Evolutionary conservation across 2,888 invertebrate species (phyloP), one percentile per base, ranked within the genome.

Genomic region (Drosophila greeni): DNA sequence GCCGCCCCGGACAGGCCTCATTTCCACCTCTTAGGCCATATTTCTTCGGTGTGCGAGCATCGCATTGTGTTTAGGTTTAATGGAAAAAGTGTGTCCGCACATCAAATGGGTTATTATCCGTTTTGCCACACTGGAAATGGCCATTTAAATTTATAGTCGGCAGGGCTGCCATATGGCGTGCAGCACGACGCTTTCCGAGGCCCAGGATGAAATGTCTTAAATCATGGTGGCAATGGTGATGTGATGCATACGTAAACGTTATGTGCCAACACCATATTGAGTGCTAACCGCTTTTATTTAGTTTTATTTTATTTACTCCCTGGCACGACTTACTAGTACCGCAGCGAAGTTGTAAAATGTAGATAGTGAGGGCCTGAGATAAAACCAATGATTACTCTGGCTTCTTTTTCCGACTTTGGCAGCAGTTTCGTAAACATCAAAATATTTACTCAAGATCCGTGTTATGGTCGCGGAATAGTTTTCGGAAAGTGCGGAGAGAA

Each of bases 61-160:
- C 43, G 54, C 47, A 66, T 66, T 66, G 70, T 70, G 34, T 61
- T 58, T n/a, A 34, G 43, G 23, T 55, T 67, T 26, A 61, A 70
- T 68, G 47, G 61, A 52, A 49, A 55, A 48, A 59, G 54, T 62
- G 37, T 47, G 64, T 68, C 55, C 54, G 51, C 12, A 40, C 20
- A 20, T 39, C 49, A 70, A 68, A 71, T 62, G 48, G 59, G 66
- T 47, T 68, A 66, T 68, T 68, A 68, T 51, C 58, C 68, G 37
- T 66, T 66, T 66, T 68, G 56, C 56, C 45, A 48, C 56, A n/a
- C 47, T 65, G 64, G 67, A 65, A 65, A 65, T 31, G 47, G 67
- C 43, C 69, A 58, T 57, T 67, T 49, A 56, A 66, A 67, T 67
- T 66, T 66, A 55, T 66, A 37, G 61, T 45, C 52, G 26, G 16